These are phyloP conservation scores for Hypolimnas misippus DNA, from an alignment of 2,888 invertebrate species.

Conservation along the genomic window DNA sequence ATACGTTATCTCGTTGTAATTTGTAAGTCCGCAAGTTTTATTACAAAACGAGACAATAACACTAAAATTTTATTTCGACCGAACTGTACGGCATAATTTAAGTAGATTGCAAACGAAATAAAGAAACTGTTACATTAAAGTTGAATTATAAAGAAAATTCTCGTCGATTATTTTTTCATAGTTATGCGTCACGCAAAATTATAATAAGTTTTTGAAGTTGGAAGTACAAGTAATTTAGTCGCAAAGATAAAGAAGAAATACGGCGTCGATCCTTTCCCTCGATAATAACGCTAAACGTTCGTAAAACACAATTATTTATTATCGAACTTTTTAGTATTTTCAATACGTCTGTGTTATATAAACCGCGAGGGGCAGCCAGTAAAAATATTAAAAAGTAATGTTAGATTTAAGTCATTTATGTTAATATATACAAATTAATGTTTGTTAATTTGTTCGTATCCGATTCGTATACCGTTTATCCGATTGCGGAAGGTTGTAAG, in stretches of 20 bases:
- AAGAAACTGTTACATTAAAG: conserved; percentile 1
- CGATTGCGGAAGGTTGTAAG: too few species aligned
- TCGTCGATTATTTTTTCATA: conserved; percentile 32
- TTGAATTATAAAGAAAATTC: conserved; percentile 17
- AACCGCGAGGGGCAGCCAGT: too few species aligned
- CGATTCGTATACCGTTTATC: too few species aligned
- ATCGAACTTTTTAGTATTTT: conserved; percentile 7
- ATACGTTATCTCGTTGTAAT: not conserved
- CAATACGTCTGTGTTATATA: not conserved
- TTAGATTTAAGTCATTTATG: too few species aligned
- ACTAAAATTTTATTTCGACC: conserved; percentile 11
- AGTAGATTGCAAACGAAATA: conserved; percentile 20
- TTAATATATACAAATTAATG: too few species aligned
- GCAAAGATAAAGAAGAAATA: conserved; percentile 34
- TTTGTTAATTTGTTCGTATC: too few species aligned
- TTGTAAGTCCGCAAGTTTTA: not conserved
- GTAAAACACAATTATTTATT: conserved; percentile 10
- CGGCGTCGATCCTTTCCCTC: conserved; percentile 18
- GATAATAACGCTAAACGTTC: conserved; percentile 19
- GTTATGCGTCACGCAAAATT: conserved; percentile 34
- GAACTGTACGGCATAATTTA: conserved; percentile 12
- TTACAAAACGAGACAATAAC: not conserved
- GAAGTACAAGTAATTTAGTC: conserved; percentile 33
- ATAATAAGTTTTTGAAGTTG: conserved; percentile 33
- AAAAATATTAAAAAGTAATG: too few species aligned